Conservation (phyloP, 2,797 vertebrate species). For the Eurystomus glaucurus region DNA sequence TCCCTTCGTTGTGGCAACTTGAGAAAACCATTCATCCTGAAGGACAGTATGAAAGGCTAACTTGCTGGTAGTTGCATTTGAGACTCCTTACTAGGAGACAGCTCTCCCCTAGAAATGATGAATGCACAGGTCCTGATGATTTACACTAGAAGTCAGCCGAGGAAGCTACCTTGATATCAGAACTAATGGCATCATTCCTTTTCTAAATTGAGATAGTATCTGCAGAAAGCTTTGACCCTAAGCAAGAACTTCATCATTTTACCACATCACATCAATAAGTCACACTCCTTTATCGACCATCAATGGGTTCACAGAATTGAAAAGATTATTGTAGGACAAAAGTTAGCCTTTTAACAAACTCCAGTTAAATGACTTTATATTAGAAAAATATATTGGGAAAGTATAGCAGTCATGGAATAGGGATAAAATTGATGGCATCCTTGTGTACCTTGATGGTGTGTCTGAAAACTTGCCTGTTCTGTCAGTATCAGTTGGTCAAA, state of each 20-base stretch:
- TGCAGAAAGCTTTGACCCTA: conserved; percentile 3
- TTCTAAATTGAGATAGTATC: conserved; percentile 53
- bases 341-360: neutral
- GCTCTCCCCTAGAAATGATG: conserved; percentile 16
- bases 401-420: neutral
- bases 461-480: neutral
- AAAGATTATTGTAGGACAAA: neutral
- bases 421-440: neutral
- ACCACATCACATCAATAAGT: neutral
- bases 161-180: conserved; percentile 17
- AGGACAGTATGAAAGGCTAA: neutral
- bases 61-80: neutral
- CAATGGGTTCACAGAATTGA: neutral
- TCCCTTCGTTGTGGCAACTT: neutral
- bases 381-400: neutral
- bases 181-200: conserved; percentile 58
- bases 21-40: neutral
- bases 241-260: conserved; percentile 54
- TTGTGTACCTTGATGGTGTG: neutral
- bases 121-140: conserved; percentile 58
- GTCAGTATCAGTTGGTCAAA: neutral
- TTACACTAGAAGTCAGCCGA: conserved; percentile 39
- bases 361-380: neutral
- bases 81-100: neutral
- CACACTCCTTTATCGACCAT: neutral